Evolutionary conservation across 2,113 vertebrate genomes (phyloP).

Genomic region (Xerus inauris): DNA sequence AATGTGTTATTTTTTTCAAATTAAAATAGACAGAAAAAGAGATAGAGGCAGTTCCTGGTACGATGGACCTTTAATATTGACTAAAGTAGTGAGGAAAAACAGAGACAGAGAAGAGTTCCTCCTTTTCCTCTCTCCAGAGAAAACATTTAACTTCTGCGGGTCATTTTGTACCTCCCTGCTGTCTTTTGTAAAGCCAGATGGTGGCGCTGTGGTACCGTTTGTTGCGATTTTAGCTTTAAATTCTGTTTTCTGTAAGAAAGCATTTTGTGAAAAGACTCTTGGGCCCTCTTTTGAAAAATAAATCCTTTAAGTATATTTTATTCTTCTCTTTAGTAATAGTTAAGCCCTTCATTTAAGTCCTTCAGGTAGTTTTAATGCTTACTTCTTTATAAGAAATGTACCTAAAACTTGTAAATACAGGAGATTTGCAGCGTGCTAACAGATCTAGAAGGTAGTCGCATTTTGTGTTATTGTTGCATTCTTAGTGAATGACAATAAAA

Average conservation of each 20-base stretch:
- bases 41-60: background rate
- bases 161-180: background rate
- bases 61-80: background rate
- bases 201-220: slow-evolving; percentile 82
- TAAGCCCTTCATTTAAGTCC: background rate
- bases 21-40: slow-evolving; percentile 12
- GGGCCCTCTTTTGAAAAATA: background rate
- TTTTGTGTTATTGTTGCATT: background rate
- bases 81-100: background rate
- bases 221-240: background rate
- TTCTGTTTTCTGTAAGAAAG: background rate
- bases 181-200: slow-evolving; percentile 57
- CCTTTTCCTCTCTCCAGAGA: background rate
- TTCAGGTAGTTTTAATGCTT: slow-evolving; percentile 9
- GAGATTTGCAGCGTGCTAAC: background rate
- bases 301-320: background rate
- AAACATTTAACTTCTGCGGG: background rate
- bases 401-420: background rate
- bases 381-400: background rate
- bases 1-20: background rate
- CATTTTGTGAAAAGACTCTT: background rate
- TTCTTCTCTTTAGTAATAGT: background rate
- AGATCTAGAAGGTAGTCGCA: background rate
- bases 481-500: background rate
- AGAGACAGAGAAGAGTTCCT: no score